Evolutionary conservation across 2,113 vertebrate species (phyloP), one percentile per base, ranked within the genome.

Genomic region (Zootoca vivipara): DNA sequence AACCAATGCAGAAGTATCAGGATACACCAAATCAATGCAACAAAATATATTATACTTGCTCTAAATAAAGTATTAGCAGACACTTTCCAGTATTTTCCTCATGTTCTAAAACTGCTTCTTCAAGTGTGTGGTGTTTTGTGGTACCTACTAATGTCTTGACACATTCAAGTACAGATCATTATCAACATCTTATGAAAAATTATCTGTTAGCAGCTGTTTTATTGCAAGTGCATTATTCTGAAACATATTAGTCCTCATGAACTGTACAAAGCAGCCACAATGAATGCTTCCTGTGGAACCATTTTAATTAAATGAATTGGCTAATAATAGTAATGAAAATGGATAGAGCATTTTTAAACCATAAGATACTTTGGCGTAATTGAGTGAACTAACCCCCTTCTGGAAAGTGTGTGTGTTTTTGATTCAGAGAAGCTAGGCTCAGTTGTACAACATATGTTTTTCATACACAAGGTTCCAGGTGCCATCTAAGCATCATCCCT

Each of bases 291-390:
- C 13, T 85, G 38, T 52, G 35, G 28, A 35, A 87, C 13, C 26
- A 1, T 83, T 65, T 85, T 78, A 52, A 69, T 22, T 40, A 87
- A 90, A 89, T 28, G 4, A 84, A 38, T 10, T 15, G 40, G 85
- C 26, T 18, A 46, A 69, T 35, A 64, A 22, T 38, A 67, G 56
- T 70, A 85, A 33, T 20, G 64, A 69, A 82, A 5, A 52, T 16
- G 40, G 46, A 3, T 3, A 64, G 83, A 13, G 1, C 85, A 42
- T 4, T 83, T 67, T 46, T 82, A 30, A 33, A 33, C 1, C 2
- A 30, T 40, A 89, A 73, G 83, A 62, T 56, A 0, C 0, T 85
- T 26, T 78, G 0, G 0, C 69, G 65, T 83, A 46, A 0, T 38
- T 28, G 75, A n/a, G 12, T 67, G 58, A 33, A 33, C 8, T 64